Base-by-base conservation (phyloP, 2,888 invertebrate species). In the Deilephila elpenor region DNA sequence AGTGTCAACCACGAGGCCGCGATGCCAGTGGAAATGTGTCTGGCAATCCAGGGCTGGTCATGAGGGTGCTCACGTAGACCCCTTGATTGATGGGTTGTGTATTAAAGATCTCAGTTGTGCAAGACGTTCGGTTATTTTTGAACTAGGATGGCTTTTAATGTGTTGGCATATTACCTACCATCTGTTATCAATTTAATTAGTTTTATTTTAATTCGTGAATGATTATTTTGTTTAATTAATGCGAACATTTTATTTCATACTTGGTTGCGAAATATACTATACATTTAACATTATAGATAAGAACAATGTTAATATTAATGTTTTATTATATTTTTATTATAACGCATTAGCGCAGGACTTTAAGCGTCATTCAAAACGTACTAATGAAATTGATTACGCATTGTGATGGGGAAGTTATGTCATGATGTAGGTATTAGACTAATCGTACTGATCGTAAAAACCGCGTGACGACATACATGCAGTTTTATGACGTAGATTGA, bases 1-100 rank as follows among this genome's bases (percentile, higher is more conserved):
- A 92, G 89, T 90, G 92, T 82, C 73, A 61, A 56, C 72, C 60
- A 73, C 89, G 89, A 92, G 93, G 92, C 82, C 87, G 83, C 67
- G 25, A 20, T 56, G n/a, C 56, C 56, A 56, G 67, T 44, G 67
- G 51, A 67, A 67, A 51, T 29, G 44, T 67, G 51, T 51, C 44
- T 67, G 17, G 20, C 51, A 67, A 51, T 25, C 51, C 67, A 67
- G 67, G 25, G 67, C 67, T 67, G 25, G 6, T 44, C 20, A 11
- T 51, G 67, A 67, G 25, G 5, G 51, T 2, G 51, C 14, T 25
- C 37, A 67, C 51, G 51, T 51, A 67, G 2, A 3, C 25, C 67
- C 44, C n/a, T 25, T 25, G 51, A 51, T 51, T 67, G 44, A 64
- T 20, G 8, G 25, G 25, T 67, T 67, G 25, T 17, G 44, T 20